phyloP scores from a whole-genome alignment of 2,113 vertebrate genomes.

The Micronisus gabar region DNA sequence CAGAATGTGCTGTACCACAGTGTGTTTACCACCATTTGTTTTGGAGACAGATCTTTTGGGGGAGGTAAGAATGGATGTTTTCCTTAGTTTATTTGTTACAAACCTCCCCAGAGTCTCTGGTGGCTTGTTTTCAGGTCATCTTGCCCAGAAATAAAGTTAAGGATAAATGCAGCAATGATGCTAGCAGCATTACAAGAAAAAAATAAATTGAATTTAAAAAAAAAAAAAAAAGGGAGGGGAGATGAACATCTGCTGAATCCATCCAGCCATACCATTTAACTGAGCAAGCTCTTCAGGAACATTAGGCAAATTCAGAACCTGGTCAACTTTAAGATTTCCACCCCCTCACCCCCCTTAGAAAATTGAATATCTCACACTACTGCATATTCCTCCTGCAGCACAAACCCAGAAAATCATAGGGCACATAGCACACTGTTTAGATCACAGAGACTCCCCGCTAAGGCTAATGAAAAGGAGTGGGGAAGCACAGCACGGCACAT shows the following conservation, averaged over 20 bases:
- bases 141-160: conserved; percentile 13
- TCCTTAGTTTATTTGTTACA: not conserved
- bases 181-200: not conserved
- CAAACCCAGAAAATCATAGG: not conserved
- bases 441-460: not conserved
- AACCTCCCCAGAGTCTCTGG: not conserved
- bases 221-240: not conserved
- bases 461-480: not conserved
- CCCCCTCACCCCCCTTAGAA: not conserved
- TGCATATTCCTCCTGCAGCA: not conserved
- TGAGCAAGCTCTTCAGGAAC: not conserved
- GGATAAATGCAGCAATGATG: not conserved
- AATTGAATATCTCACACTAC: not conserved
- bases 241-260: not conserved
- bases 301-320: not conserved
- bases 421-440: not conserved
- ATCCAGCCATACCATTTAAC: not conserved
- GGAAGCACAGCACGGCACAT: not conserved
- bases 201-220: not conserved
- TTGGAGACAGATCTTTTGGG: not conserved
- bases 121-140: conserved; percentile 33
- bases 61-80: not conserved
- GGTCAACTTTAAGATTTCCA: not conserved
- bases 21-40: conserved; percentile 30
- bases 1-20: conserved; percentile 17